Evolutionary conservation across 2,113 vertebrate species (phyloP).

Genomic region (Delphinus delphis): DNA sequence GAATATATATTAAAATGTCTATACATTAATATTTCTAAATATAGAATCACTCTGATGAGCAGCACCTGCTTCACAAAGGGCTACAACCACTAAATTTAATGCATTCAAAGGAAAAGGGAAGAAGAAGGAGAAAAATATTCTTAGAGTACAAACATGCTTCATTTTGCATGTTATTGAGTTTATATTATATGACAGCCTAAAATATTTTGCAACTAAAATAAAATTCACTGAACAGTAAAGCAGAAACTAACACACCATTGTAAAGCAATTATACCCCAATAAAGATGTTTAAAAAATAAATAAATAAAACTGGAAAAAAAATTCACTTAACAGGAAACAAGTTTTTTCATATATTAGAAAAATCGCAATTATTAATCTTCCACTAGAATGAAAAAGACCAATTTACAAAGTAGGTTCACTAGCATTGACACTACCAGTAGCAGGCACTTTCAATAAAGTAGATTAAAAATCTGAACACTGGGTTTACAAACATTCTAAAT

Average conservation of each 20-base stretch:
- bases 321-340: constrained; percentile 4
- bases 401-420: constrained; percentile 18
- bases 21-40: constrained; percentile 32
- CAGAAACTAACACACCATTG: too few relatives aligned
- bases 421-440: background rate
- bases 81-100: constrained; percentile 3
- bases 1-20: background rate
- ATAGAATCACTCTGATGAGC: constrained; percentile 13
- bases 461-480: background rate
- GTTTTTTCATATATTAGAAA: background rate
- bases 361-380: background rate
- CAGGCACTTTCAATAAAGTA: background rate
- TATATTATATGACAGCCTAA: background rate
- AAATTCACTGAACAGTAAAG: background rate
- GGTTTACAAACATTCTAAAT: constrained; percentile 13
- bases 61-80: background rate
- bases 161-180: background rate
- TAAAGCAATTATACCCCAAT: too few relatives aligned
- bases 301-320: background rate
- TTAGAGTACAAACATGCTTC: background rate
- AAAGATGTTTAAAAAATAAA: too few relatives aligned
- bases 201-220: background rate
- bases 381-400: background rate
- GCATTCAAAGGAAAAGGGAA: background rate
- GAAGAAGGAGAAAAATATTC: background rate